phyloP scores from a whole-genome alignment of 2,888 invertebrate species.

The Ligdia adustata region DNA sequence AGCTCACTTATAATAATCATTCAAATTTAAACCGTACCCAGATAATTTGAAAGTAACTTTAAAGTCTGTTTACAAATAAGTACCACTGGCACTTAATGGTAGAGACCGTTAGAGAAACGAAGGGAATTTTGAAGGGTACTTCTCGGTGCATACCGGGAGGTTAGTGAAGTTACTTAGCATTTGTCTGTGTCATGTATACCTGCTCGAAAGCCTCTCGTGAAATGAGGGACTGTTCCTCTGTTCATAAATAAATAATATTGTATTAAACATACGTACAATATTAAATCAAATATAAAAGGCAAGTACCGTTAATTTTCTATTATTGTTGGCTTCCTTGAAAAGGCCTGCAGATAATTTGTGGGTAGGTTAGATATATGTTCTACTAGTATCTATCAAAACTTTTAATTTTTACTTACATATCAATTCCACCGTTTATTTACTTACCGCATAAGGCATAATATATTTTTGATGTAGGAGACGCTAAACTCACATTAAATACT shows the following conservation, averaged over 20 bases:
- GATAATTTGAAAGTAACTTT: conserved; percentile 20
- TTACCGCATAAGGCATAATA: too few species aligned
- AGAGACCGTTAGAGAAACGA: conserved; percentile 40
- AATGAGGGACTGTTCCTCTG: conserved; percentile 5
- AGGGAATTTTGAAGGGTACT: conserved; percentile 19
- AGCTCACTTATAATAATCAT: conserved; percentile 16
- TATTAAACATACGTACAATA: neutral
- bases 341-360: too few species aligned
- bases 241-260: conserved; percentile 4
- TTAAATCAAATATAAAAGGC: neutral
- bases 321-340: too few species aligned
- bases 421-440: too few species aligned
- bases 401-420: too few species aligned
- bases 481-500: too few species aligned
- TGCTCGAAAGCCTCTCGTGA: conserved; percentile 9
- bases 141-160: conserved; percentile 17
- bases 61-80: conserved; percentile 21
- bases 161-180: conserved; percentile 16
- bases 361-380: too few species aligned
- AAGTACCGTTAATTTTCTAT: too few species aligned
- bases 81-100: conserved; percentile 27
- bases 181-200: conserved; percentile 26
- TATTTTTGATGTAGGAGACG: too few species aligned
- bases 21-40: conserved; percentile 39
- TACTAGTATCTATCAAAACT: too few species aligned